Percentiles rank a stretch among this genome's conserved stretches.
phyloP scores from a whole-genome alignment of 2,797 vertebrate species.

The Galago senegalensis region DNA sequence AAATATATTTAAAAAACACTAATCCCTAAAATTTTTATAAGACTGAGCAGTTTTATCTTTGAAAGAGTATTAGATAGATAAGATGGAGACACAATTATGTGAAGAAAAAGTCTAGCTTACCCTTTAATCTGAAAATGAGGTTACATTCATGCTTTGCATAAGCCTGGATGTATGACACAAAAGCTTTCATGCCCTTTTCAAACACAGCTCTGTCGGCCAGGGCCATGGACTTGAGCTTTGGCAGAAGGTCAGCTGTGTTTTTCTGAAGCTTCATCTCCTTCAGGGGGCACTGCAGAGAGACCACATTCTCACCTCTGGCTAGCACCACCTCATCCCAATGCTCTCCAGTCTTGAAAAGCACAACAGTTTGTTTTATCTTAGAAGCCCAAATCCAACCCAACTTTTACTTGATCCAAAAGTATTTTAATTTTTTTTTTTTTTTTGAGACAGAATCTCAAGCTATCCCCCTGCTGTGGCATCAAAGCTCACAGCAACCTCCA shows the following conservation, averaged over 20 bases:
- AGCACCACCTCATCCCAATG: neutral
- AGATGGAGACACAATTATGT: fast-evolving
- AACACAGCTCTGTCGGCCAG: conserved; percentile 95
- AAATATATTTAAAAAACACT: neutral
- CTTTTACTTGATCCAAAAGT: neutral
- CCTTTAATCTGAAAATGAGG: conserved; percentile 97
- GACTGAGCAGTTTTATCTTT: neutral
- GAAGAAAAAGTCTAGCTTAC: conserved; percentile 84
- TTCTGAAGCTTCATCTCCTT: conserved; percentile 90
- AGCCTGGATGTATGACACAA: conserved; percentile 95
- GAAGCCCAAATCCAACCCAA: neutral
- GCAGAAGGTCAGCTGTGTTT: conserved; percentile 92
- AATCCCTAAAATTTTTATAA: fast-evolving
- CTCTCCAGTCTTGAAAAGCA: neutral
- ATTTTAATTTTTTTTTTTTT: neutral
- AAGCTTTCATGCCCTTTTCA: conserved; percentile 96
- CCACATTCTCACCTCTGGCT: neutral
- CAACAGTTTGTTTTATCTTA: neutral
- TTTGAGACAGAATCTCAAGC: too few species aligned
- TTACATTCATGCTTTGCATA: conserved; percentile 98
- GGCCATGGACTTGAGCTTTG: conserved; percentile 93
- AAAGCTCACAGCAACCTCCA: too few species aligned
- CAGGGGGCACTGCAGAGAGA: conserved; percentile 94
- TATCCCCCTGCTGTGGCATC: too few species aligned
- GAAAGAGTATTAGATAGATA: fast-evolving